Evolutionary conservation across 2,113 vertebrate species (phyloP).

Genomic region (Micronycteris hirsuta): DNA sequence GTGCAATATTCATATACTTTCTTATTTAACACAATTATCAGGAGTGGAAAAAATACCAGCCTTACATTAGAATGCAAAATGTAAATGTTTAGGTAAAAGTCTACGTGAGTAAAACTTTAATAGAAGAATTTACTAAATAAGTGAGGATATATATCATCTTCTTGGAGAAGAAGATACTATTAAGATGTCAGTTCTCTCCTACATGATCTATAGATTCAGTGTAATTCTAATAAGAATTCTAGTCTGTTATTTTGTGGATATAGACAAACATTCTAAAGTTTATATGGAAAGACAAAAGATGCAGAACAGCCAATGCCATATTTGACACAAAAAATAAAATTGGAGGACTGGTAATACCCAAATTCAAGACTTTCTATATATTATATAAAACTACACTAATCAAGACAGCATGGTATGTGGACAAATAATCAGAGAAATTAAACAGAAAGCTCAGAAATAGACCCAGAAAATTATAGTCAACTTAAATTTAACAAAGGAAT

Average conservation of each 20-base stretch:
- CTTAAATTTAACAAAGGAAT: too few relatives aligned
- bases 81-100: background rate
- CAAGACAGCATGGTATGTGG: too few relatives aligned
- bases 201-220: background rate
- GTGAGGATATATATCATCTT: too few relatives aligned
- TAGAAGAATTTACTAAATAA: background rate
- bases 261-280: background rate
- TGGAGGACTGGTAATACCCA: background rate
- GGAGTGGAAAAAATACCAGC: background rate
- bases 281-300: background rate
- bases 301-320: too few relatives aligned
- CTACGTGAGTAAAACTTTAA: background rate
- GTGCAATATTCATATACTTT: background rate
- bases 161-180: background rate
- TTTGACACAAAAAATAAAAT: background rate
- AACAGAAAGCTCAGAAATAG: too few relatives aligned
- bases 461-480: too few relatives aligned
- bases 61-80: background rate
- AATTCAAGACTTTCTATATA: too few relatives aligned
- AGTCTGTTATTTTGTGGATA: background rate
- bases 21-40: background rate
- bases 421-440: too few relatives aligned
- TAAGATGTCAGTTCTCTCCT: background rate
- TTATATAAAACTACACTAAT: too few relatives aligned
- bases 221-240: background rate